Conservation (phyloP, 2,113 vertebrate species). For the Cacatua alba region DNA sequence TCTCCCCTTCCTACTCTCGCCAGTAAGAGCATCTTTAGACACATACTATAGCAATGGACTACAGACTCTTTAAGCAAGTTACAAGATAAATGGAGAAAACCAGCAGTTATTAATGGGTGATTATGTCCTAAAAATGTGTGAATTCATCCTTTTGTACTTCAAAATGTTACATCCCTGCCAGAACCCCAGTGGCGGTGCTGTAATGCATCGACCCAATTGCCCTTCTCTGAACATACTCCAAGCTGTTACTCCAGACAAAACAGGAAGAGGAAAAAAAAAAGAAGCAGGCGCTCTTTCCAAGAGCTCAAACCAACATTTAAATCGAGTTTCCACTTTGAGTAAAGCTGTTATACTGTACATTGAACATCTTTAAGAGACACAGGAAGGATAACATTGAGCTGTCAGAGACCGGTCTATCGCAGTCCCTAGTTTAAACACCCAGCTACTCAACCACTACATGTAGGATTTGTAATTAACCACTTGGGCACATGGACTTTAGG, state of each 20-base stretch:
- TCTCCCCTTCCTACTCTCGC: slow-evolving; percentile 62
- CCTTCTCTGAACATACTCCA: background rate
- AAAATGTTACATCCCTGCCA: slow-evolving; percentile 13
- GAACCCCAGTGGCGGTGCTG: background rate
- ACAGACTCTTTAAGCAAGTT: slow-evolving; percentile 66
- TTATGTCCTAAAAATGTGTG: slow-evolving; percentile 47
- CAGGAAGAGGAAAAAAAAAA: background rate
- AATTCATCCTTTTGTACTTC: slow-evolving; percentile 35
- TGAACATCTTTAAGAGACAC: slow-evolving; percentile 51
- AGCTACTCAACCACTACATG: slow-evolving; percentile 52
- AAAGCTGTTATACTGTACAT: slow-evolving; percentile 54
- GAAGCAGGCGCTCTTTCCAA: background rate
- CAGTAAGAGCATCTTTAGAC: slow-evolving; percentile 66
- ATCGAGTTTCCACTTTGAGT: background rate
- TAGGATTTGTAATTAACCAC: background rate
- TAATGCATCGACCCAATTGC: background rate
- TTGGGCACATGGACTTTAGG: slow-evolving; percentile 57
- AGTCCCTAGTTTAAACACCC: slow-evolving; percentile 59
- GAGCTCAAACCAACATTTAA: slow-evolving; percentile 32
- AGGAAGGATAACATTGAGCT: slow-evolving; percentile 49
- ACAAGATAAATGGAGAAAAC: slow-evolving; percentile 68
- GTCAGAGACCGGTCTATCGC: slow-evolving; percentile 17
- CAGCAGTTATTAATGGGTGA: slow-evolving; percentile 57
- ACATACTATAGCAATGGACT: slow-evolving; percentile 67
- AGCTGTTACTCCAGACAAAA: background rate